Base-by-base conservation (phyloP, 1,140 invertebrate genomes). In the Drosophila nigromelanica region DNA sequence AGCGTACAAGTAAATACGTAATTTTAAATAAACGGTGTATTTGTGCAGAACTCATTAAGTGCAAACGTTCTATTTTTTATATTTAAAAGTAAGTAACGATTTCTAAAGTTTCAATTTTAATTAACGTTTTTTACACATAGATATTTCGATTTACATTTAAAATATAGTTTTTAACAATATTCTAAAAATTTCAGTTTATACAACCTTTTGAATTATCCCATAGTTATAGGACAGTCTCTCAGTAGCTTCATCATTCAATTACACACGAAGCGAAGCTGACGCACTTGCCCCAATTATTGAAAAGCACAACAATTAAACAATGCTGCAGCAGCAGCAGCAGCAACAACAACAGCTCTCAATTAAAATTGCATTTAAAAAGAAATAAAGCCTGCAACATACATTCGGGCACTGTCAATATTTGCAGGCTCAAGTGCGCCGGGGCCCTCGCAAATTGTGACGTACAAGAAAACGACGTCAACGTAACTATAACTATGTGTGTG, bases 211-310 rank as follows among this genome's bases (percentile, higher is more conserved):
- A 1, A 27, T 14, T 15, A 24, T 1, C 5, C 24, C 12, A 35
- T 11, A 51, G 15, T 30, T 33, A 5, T 18, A 5, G 2, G 33
- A n/a, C 18, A 27, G 14, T 30, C 24, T 35, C 37, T 15, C 42
- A 67, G 21, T 24, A 37, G 48, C 21, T 64, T 50, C 11, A 21
- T 37, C 40, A 15, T 24, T 42, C 51, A 43, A 54, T 51, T 55
- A n/a, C 39, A 61, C 78, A n/a, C 40, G 47, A 24, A 24, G 21
- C 64, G 33, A 27, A 45, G 62, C 69, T 72, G 47, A 47, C 50
- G 73, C 59, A 64, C 54, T 64, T 87, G 83, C 63, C 82, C 82
- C 75, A 86, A 82, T 89, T 83, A 89, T 87, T 79, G 67, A 42
- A 70, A 70, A 67, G 56, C 64, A 73, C 21, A 33, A 64, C 51